Conservation (phyloP, 2,888 invertebrate genomes). For the Agrilus mali region DNA sequence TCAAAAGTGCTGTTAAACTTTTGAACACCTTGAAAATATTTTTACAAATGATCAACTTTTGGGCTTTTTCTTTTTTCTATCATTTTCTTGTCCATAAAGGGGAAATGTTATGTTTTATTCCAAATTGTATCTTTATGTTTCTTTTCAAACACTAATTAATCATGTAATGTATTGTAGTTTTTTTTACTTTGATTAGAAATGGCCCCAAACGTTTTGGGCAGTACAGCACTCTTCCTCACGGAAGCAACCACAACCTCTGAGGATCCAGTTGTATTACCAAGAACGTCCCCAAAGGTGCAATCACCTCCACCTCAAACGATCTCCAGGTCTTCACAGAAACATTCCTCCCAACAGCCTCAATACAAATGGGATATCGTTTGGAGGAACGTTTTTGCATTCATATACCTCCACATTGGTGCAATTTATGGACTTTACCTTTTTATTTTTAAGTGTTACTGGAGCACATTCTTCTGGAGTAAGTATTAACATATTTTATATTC, state of each 20-base stretch:
- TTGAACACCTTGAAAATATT: no score
- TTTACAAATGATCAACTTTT: no score
- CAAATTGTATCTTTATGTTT: no score
- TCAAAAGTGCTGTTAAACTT: no score
- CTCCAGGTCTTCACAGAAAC: constrained; percentile 3
- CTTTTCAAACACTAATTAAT: no score
- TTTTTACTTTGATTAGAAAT: constrained; percentile 25
- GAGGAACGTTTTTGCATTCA: constrained; percentile 64
- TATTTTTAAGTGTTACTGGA: constrained; percentile 34
- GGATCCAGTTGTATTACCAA: constrained; percentile 14
- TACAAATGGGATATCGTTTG: constrained; percentile 59
- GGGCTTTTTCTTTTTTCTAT: no score
- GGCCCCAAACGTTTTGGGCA: constrained; percentile 51
- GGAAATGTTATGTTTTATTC: no score
- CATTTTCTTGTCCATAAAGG: no score
- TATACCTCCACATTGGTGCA: constrained; percentile 53
- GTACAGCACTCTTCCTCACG: constrained; percentile 40
- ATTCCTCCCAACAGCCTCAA: constrained; percentile 7
- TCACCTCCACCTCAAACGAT: constrained; percentile 2
- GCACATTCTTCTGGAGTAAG: constrained; percentile 46
- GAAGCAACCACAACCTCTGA: constrained; percentile 28
- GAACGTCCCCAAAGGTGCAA: not conserved
- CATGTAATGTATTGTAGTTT: not conserved
- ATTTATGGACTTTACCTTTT: constrained; percentile 50
- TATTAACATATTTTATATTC: constrained; percentile 16